phyloP scores from a whole-genome alignment of 2,888 invertebrate genomes.

The Tenthredo mesomela region DNA sequence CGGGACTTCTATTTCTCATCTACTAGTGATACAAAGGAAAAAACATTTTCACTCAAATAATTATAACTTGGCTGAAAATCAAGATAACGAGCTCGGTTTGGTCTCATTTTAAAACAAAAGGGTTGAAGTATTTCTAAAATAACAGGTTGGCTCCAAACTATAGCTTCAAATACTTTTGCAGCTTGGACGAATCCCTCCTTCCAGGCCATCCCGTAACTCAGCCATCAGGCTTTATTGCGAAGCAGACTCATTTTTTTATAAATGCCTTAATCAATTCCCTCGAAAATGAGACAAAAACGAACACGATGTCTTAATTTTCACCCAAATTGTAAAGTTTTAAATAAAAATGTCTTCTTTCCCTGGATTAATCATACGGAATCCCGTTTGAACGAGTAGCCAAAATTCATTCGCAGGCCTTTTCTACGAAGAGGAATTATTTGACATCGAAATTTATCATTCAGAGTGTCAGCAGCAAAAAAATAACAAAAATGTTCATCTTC shows the following conservation, averaged over 20 bases:
- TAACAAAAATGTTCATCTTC: not conserved
- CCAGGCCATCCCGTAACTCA: not conserved
- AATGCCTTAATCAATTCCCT: not conserved
- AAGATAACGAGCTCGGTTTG: too few relatives aligned
- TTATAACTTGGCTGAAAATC: too few relatives aligned
- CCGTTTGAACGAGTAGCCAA: not conserved
- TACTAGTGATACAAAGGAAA: too few relatives aligned
- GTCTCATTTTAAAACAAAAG: not conserved
- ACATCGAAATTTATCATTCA: not conserved
- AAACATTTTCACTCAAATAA: too few relatives aligned
- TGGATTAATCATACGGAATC: not conserved
- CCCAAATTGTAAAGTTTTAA: not conserved
- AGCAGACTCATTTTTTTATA: not conserved
- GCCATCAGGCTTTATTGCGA: not conserved
- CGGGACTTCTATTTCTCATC: too few relatives aligned
- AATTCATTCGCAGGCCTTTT: not conserved
- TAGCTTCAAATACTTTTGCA: not conserved
- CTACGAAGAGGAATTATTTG: not conserved
- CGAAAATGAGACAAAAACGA: not conserved
- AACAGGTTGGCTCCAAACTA: not conserved
- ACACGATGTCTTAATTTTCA: not conserved
- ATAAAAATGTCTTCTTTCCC: not conserved
- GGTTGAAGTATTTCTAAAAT: too few relatives aligned
- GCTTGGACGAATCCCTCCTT: not conserved
- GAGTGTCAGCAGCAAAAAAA: not conserved